Base-by-base conservation (phyloP, 2,113 vertebrate genomes). In the Stigmatopora argus region DNA sequence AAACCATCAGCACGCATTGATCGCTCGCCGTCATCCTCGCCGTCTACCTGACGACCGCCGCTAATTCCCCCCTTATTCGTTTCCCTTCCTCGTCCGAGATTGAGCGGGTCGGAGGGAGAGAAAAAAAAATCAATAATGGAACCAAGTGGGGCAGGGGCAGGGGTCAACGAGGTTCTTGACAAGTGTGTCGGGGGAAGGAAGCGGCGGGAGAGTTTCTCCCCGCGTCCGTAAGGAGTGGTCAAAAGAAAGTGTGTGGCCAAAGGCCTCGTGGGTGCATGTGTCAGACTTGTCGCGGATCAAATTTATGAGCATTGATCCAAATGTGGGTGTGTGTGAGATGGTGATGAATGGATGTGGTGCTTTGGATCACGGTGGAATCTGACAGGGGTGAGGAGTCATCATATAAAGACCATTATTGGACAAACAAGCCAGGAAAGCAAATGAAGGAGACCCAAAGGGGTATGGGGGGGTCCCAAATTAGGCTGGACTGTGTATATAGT, bases 121-220 rank as follows among this genome's bases (percentile, higher is more conserved):
- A 45, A 46, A 49, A 31, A 81, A 80, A 90, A 94, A 96, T 93
- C 93, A 92, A 94, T 92, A 93, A 79, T 74, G 51, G 86, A 78
- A 85, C 87, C 92, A 83, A 93, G 92, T 90, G 90, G 83, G 83
- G 68, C 70, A 67, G 87, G 93, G 92, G 93, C 91, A 92, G 78
- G 90, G 94, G 92, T 94, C 92, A 93, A 92, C 89, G 83, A 93
- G 94, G 93, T 92, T 90, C 90, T 92, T 93, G 92, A 94, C 91
- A 92, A 94, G 93, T 89, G 88, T 91, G 90, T 91, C 91, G 89
- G 89, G 89, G 82, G 90, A 90, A 90, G 91, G 90, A 87, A 85
- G 84, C 72, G 85, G 82, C 70, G 86, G 83, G 49, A 26, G 68
- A 62, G 61, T 80, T 46, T 55, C 45, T 53, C 46, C 2, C 48